Conservation (phyloP, 1,140 invertebrate genomes). For the Condylostylus longicornis region DNA sequence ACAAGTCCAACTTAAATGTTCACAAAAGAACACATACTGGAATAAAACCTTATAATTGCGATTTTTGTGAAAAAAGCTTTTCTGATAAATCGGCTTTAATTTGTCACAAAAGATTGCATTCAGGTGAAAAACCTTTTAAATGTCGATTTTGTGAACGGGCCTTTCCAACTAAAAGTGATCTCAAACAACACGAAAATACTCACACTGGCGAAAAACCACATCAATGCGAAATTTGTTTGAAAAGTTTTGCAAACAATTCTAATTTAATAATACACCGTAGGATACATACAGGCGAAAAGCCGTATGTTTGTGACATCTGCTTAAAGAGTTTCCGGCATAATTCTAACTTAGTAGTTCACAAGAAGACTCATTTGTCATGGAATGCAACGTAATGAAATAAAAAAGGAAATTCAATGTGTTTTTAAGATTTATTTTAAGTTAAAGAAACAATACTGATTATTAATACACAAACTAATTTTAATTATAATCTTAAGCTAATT, state of each 20-base stretch:
- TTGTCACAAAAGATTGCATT: constrained; percentile 25
- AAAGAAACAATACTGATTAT: too few species aligned
- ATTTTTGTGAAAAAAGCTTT: constrained; percentile 12
- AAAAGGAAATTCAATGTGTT: too few species aligned
- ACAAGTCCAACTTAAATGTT: constrained; percentile 1
- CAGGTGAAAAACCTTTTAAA: constrained; percentile 15
- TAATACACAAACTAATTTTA: too few species aligned
- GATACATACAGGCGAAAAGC: constrained; percentile 95
- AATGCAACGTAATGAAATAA: too few species aligned
- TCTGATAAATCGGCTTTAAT: constrained; percentile 11
- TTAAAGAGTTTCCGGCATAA: too few species aligned
- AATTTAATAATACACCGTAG: constrained; percentile 93
- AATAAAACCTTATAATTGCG: constrained; percentile 4
- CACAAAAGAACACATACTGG: constrained; percentile 2
- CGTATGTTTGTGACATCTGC: constrained; percentile 90
- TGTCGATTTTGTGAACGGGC: constrained; percentile 9
- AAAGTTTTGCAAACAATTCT: too few species aligned
- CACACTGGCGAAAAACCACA: constrained; percentile 30
- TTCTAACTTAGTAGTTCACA: too few species aligned
- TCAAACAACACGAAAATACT: constrained; percentile 9
- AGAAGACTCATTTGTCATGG: too few species aligned
- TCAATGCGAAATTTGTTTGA: constrained; percentile 7
- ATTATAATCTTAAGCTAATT: too few species aligned
- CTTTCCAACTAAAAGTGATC: constrained; percentile 7
- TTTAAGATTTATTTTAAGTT: too few species aligned